A percentile compares a stretch with the other conserved stretches of the same genome.
phyloP scores from a whole-genome alignment of 1,140 invertebrate species.

The Diorhabda sublineata region DNA sequence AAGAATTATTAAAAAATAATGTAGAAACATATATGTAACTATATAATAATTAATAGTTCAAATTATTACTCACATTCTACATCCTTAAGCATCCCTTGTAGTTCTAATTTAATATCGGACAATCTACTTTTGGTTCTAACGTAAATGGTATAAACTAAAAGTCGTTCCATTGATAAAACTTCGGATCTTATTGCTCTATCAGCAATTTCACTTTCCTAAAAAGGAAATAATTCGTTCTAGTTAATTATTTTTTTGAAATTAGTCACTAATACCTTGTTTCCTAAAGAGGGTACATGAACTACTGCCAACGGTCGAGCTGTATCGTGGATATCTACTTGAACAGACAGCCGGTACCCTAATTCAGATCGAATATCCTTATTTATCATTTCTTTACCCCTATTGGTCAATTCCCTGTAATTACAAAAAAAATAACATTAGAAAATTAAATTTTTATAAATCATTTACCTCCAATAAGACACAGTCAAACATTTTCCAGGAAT shows the following conservation, averaged over 20 bases:
- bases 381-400: constrained; percentile 47
- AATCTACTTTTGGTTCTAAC: constrained; percentile 80
- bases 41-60: constrained; percentile 5
- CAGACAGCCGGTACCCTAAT: constrained; percentile 79
- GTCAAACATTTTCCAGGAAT: constrained; percentile 80
- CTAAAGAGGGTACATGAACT: constrained; percentile 81
- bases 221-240: constrained; percentile 11
- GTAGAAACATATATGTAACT: neutral
- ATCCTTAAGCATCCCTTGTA: constrained; percentile 68
- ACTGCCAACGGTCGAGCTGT: constrained; percentile 78
- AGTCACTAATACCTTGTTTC: constrained; percentile 37
- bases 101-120: constrained; percentile 75
- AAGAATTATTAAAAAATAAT: constrained; percentile 7
- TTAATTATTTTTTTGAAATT: constrained; percentile 2
- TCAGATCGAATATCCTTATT: constrained; percentile 75
- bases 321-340: constrained; percentile 83
- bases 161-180: constrained; percentile 87
- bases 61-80: constrained; percentile 60
- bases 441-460: neutral
- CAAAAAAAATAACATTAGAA: constrained; percentile 24
- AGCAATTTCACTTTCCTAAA: constrained; percentile 66
- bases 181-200: constrained; percentile 79
- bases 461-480: constrained; percentile 89
- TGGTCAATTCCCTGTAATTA: constrained; percentile 49
- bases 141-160: constrained; percentile 97